Evolutionary conservation across 2,888 invertebrate genomes (phyloP).

Genomic region (Coenonympha arcania): DNA sequence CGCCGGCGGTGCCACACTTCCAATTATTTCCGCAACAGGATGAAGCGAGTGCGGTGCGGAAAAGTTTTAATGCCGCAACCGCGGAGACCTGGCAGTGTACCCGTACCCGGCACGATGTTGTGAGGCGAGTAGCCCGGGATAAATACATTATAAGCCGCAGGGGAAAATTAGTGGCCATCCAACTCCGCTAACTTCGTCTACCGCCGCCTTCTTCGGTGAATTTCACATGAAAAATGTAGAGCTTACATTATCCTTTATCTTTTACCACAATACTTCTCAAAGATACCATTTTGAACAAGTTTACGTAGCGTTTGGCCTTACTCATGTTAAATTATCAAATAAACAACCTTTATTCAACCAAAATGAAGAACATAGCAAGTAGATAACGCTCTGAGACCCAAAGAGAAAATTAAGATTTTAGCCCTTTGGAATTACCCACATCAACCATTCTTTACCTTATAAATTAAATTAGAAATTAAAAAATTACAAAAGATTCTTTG

Average conservation of each 20-base stretch:
- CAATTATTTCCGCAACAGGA: constrained; percentile 2
- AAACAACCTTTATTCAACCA: no score
- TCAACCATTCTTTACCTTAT: no score
- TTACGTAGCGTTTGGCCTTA: no score
- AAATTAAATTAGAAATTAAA: no score
- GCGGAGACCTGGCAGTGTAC: background rate
- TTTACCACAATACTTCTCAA: background rate
- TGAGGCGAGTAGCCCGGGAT: constrained; percentile 1
- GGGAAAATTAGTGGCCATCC: constrained; percentile 17
- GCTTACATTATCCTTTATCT: constrained; percentile 3
- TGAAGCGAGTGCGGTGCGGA: constrained; percentile 5
- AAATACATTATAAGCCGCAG: constrained; percentile 13
- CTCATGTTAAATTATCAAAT: no score
- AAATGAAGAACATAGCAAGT: no score
- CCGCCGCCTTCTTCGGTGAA: background rate
- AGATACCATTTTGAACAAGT: background rate
- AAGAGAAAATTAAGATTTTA: no score
- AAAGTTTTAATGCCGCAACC: constrained; percentile 17
- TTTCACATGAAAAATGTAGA: constrained; percentile 4
- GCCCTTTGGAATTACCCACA: no score
- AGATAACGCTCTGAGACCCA: no score
- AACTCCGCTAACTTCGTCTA: constrained; percentile 3
- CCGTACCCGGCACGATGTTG: background rate
- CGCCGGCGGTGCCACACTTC: no score
- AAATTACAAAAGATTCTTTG: no score